Conservation (phyloP, 2,888 invertebrate species). For the Chironomus riparius region DNA sequence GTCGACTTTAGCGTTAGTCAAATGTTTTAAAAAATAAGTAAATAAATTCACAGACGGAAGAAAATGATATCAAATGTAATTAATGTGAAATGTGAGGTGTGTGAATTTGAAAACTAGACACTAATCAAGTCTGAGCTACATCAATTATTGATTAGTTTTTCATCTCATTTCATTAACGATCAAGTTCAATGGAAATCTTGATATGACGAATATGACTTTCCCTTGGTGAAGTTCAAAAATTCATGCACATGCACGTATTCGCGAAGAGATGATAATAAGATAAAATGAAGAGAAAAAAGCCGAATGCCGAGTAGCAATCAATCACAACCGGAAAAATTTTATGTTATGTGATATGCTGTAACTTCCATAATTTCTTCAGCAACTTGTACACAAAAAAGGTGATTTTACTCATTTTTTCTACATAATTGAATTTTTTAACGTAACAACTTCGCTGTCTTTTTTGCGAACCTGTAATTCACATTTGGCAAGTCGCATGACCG, state of each 20-base stretch:
- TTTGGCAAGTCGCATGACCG: not conserved
- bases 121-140: not conserved
- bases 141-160: not conserved
- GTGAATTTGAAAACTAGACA: no score
- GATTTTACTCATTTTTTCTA: not conserved
- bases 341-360: constrained; percentile 7
- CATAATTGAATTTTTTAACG: constrained; percentile 1
- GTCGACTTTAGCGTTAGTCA: no score
- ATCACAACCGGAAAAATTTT: not conserved
- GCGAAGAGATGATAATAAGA: not conserved
- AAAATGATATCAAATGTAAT: no score
- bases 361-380: not conserved
- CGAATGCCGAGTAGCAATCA: not conserved
- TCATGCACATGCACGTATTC: not conserved
- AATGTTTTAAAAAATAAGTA: no score
- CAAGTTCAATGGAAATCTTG: not conserved
- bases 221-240: not conserved
- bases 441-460: not conserved
- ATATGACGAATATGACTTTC: not conserved
- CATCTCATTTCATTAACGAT: not conserved
- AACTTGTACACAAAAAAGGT: not conserved
- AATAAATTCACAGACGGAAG: no score
- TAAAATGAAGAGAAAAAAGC: not conserved
- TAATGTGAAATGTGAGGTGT: no score
- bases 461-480: constrained; percentile 5